Base-by-base conservation (phyloP, 2,113 vertebrate species). In the Hypanus sabinus region DNA sequence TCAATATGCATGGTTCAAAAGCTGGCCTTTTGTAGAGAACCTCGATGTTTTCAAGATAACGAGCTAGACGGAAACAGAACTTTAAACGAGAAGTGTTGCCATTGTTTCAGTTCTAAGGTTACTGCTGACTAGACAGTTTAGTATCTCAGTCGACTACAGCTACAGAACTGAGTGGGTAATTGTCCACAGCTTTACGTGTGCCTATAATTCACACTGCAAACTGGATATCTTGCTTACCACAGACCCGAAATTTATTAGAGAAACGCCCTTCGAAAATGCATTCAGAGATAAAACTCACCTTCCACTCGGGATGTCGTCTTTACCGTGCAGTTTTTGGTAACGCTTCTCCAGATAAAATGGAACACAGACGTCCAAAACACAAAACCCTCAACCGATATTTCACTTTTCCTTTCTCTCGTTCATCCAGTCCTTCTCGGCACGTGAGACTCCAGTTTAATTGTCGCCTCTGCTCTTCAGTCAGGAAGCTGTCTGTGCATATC, bases 91-190 rank as follows among this genome's bases (percentile, higher is more conserved):
- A 92, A 92, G 90, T 92, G 33, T 92, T 70, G 8, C 91, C 91
- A 93, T 93, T 93, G 91, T 93, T 73, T 93, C 91, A 93, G 91
- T 30, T 93, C 36, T 71, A 30, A 73, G 91, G 68, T 73, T 93
- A 71, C 18, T 93, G 91, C 91, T 93, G 91, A 93, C 91, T 75
- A 93, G 70, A 93, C 91, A 93, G 91, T 93, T 93, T 71, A 93
- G 36, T 46, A 55, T 46, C 91, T 93, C 65, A 46, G 33, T 71
- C 68, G 20, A 36, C 68, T 73, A 9, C 38, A 46, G 68, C 33
- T 93, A 70, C 85, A 90, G 91, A 93, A 18, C 68, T 46, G 85
- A 9, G 65, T 38, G 65, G 33, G 20, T 93, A 27, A 46, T 46
- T 73, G 68, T 73, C 68, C 91, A 46, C 20, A 38, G 33, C 91